These are phyloP conservation scores for Pongo abelii DNA, from an alignment of 2,113 vertebrate species.

Conservation along the genomic window DNA sequence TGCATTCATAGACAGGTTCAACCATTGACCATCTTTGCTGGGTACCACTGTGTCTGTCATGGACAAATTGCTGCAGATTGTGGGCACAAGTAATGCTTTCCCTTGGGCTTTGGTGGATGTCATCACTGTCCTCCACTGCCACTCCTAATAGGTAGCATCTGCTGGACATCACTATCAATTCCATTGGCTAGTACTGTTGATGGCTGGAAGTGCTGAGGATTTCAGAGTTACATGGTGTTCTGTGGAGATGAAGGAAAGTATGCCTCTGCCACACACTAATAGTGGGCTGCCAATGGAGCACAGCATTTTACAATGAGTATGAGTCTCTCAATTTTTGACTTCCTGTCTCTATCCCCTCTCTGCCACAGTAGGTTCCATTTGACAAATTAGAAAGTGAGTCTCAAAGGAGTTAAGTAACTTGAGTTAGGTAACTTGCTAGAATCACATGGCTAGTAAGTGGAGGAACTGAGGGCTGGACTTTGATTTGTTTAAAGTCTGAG, in stretches of 20 bases:
- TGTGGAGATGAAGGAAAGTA: not conserved
- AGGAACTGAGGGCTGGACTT: not conserved
- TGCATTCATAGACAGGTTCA: not conserved
- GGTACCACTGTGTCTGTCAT: not conserved
- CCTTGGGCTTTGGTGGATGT: not conserved
- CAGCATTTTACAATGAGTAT: not conserved
- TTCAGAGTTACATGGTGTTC: not conserved
- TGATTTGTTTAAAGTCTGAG: not conserved
- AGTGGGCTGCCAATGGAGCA: not conserved
- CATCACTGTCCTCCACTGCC: not conserved
- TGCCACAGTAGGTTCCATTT: not conserved
- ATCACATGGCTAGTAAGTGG: not conserved
- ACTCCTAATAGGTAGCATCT: not conserved
- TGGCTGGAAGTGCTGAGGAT: not conserved
- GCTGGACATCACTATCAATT: not conserved
- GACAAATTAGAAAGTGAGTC: constrained; percentile 7
- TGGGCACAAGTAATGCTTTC: not conserved
- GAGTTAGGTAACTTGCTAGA: not conserved
- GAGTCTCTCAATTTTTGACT: not conserved
- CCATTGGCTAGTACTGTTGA: not conserved
- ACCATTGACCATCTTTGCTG: not conserved
- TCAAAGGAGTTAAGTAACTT: not conserved
- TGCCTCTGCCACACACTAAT: not conserved
- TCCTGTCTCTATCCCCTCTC: not conserved
- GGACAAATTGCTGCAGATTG: not conserved